A percentile compares a stretch with the other conserved stretches of the same genome.
Evolutionary conservation across 2,797 vertebrate genomes (phyloP).

Genomic region (Pseudomugil tenellus): DNA sequence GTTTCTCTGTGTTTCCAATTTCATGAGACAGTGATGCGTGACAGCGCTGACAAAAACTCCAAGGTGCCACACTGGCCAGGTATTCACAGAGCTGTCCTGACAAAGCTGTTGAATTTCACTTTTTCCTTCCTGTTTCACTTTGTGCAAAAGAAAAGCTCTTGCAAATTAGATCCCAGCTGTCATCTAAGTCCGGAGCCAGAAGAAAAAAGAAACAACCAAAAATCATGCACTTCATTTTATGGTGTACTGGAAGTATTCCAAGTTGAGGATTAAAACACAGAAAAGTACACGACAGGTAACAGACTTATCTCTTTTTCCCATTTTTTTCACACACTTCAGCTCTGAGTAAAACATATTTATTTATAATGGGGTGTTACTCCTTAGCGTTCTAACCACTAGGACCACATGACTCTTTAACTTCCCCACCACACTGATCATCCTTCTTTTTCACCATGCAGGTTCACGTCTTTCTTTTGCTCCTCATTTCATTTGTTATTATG

Average conservation of each 20-base stretch:
- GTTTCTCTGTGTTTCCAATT: conserved; percentile 81
- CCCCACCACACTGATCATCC: conserved; percentile 37
- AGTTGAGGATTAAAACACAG: conserved; percentile 37
- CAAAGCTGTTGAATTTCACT: conserved; percentile 49
- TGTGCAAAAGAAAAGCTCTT: conserved; percentile 33
- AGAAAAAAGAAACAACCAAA: conserved; percentile 9
- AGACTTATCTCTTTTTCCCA: conserved; percentile 12
- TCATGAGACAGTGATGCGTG: conserved; percentile 81
- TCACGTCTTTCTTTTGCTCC: conserved; percentile 57
- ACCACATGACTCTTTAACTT: conserved; percentile 37
- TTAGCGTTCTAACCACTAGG: conserved; percentile 5
- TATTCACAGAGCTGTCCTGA: conserved; percentile 69
- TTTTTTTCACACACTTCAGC: conserved; percentile 3
- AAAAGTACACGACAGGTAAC: conserved; percentile 12
- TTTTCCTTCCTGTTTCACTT: conserved; percentile 45
- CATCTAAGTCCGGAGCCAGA: conserved; percentile 36
- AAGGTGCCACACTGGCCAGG: conserved; percentile 62
- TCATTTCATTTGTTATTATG: conserved; percentile 66
- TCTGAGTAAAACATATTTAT: conserved; percentile 13
- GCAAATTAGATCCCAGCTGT: conserved; percentile 66
- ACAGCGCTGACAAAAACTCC: conserved; percentile 76
- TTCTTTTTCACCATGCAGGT: conserved; percentile 46
- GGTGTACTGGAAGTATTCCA: conserved; percentile 20
- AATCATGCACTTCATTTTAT: conserved; percentile 34
- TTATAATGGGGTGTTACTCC: conserved; percentile 8